Percentiles rank a stretch among this genome's conserved stretches.
phyloP scores from a whole-genome alignment of 2,113 vertebrate species.

The Scalopus aquaticus region DNA sequence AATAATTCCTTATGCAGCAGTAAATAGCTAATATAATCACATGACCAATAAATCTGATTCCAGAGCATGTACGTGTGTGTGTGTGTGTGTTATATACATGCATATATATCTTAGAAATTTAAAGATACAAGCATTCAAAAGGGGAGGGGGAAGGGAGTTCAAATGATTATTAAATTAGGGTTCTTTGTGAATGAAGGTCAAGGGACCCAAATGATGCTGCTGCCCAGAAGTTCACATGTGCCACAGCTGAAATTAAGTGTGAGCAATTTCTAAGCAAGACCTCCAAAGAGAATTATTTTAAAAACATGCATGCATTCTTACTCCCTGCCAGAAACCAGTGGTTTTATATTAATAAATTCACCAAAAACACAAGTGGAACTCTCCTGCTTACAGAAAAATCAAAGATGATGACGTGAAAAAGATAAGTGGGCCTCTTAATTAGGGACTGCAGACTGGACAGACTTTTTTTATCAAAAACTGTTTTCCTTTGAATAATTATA shows the following conservation, averaged over 20 bases:
- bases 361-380: background rate
- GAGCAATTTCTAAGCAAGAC: constrained; percentile 1
- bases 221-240: background rate
- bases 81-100: too few relatives aligned
- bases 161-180: background rate
- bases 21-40: too few relatives aligned
- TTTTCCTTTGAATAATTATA: constrained; percentile 5
- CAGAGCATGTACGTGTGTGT: too few relatives aligned
- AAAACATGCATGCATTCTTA: background rate
- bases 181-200: constrained; percentile 2
- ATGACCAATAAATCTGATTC: too few relatives aligned
- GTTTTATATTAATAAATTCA: background rate
- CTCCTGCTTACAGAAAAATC: background rate
- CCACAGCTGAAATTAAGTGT: background rate
- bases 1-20: too few relatives aligned
- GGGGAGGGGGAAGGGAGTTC: background rate
- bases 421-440: background rate
- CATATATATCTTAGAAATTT: background rate
- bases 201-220: background rate
- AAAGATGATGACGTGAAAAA: background rate
- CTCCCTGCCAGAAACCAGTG: background rate
- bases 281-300: background rate
- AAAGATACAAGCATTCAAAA: background rate
- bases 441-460: background rate
- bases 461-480: background rate